Conservation (phyloP, 2,113 vertebrate species). For the Micromys minutus region DNA sequence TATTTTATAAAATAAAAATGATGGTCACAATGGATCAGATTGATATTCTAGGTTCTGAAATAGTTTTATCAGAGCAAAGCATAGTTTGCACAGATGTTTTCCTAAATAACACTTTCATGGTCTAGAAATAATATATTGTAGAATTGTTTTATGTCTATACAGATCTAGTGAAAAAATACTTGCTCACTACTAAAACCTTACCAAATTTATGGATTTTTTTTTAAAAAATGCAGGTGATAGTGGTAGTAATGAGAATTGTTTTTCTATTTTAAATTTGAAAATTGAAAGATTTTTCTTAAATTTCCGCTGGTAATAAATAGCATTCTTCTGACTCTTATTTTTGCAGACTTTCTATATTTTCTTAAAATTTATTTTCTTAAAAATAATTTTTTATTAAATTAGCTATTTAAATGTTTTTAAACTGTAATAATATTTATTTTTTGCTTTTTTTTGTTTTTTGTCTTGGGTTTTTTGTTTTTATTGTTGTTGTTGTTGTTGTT, state of each 20-base stretch:
- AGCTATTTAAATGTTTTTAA: background rate
- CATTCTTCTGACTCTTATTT: background rate
- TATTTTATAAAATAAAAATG: background rate
- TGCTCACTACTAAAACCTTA: background rate
- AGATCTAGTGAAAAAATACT: background rate
- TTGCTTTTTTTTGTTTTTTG: too few relatives aligned
- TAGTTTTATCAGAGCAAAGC: slow-evolving; percentile 11
- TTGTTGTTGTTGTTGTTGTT: too few relatives aligned
- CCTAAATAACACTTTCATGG: background rate
- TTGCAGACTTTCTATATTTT: background rate
- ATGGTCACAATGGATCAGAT: background rate
- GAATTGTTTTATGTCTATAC: background rate
- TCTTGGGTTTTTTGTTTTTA: too few relatives aligned
- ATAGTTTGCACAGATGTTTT: background rate
- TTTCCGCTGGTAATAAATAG: background rate
- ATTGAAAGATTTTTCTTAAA: background rate
- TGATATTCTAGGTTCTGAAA: background rate
- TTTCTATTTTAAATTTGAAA: background rate
- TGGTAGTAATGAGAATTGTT: background rate
- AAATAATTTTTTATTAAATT: background rate
- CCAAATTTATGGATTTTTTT: background rate
- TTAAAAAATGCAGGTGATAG: background rate
- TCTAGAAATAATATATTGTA: background rate
- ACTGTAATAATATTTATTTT: background rate
- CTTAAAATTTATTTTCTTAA: background rate